Evolutionary conservation across 2,888 invertebrate species (phyloP), one percentile per base, ranked within the genome.

Genomic region (Gerosis bhagava): DNA sequence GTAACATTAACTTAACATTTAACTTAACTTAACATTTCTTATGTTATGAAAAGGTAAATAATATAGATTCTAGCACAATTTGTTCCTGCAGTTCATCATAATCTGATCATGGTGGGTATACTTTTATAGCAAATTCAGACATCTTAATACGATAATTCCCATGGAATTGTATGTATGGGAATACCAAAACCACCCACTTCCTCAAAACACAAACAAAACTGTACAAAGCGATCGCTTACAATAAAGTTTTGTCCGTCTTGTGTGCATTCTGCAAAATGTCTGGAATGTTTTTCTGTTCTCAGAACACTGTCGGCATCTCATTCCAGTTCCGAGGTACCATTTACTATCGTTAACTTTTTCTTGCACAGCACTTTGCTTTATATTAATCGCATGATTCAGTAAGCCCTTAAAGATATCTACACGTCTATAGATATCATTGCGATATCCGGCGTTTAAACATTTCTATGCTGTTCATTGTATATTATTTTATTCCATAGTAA

Each of bases 221-320:
- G 64, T 71, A 67, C 55, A 54, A 53, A 67, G 58, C 60, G 58
- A 54, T 51, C 56, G 59, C 59, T 59, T 53, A 52, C 56, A 51
- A 53, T 50, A 55, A 54, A 59, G 57, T 55, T 40, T 47, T 32
- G 51, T n/a, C 47, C 51, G 53, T 53, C 53, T 48, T 50, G 51
- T 42, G 59, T 58, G 65, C 60, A 57, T 54, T 54, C n/a, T 54
- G 63, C 64, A 65, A 63, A 65, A 75, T 67, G 68, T 50, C 58
- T 56, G 71, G 70, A 73, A 77, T 76, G 71, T 61, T 63, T 65
- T 53, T n/a, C 56, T 60, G 49, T 81, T 78, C 83, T 67, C 42
- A 59, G 79, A 77, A 79, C 55, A 56, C 52, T 53, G 63, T 17
- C 15, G 35, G 60, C 56, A 55, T 59, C 59, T 56, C 64, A 65